Percentiles rank a stretch among this genome's conserved stretches.
Evolutionary conservation across 2,797 vertebrate species (phyloP).

Genomic region (Aselliscus stoliczkanus): DNA sequence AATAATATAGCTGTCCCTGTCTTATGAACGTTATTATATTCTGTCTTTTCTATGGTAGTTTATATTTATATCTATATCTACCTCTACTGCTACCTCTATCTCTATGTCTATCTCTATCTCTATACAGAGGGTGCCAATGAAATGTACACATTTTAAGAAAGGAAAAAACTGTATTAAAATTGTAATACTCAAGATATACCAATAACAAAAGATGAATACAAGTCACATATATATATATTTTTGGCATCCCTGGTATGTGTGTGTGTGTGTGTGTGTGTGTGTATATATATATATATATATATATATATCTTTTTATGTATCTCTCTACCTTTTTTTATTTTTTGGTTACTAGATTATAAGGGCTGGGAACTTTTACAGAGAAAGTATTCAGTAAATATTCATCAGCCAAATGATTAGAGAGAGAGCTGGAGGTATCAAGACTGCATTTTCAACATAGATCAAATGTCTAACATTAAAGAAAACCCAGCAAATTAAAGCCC

Average conservation of each 20-base stretch:
- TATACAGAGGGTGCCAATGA: no score
- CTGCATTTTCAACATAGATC: neutral
- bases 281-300: no score
- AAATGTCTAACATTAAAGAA: slow-evolving; percentile 36
- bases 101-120: no score
- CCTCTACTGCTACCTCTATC: no score
- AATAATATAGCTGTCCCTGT: neutral
- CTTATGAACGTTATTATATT: neutral
- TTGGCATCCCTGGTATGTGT: no score
- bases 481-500: slow-evolving; percentile 15
- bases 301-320: no score
- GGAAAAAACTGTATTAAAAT: no score
- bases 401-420: neutral
- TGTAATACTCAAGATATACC: no score
- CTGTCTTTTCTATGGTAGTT: neutral
- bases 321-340: neutral
- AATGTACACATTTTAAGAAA: no score
- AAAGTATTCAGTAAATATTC: neutral
- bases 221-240: no score
- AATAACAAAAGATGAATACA: no score
- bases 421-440: neutral
- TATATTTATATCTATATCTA: neutral
- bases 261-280: no score
- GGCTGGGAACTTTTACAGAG: neutral
- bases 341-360: neutral